Percentiles rank a stretch among this genome's conserved stretches.
These are phyloP conservation scores for Riptortus pedestris DNA, from an alignment of 1,140 invertebrate genomes.

Conservation along the genomic window DNA sequence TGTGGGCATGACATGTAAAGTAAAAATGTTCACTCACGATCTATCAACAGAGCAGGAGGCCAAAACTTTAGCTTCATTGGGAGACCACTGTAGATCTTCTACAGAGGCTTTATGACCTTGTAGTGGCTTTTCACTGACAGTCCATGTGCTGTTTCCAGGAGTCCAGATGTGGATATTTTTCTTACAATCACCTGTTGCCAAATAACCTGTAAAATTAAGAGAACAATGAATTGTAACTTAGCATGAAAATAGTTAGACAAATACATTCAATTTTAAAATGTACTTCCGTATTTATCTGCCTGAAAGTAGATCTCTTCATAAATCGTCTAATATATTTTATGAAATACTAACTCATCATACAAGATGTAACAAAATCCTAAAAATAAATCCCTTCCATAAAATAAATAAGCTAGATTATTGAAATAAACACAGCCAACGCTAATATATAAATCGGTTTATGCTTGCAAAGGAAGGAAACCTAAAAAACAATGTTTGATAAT, in stretches of 20 bases:
- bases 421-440: too few species aligned
- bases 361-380: too few species aligned
- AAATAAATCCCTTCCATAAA: too few species aligned
- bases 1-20: too few species aligned
- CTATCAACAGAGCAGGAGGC: conserved; percentile 93
- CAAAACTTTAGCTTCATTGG: conserved; percentile 85
- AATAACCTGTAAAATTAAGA: conserved; percentile 43
- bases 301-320: neutral
- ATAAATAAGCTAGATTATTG: too few species aligned
- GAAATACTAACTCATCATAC: too few species aligned
- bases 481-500: too few species aligned
- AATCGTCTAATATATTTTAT: neutral
- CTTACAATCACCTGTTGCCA: conserved; percentile 83
- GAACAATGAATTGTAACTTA: neutral
- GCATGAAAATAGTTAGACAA: too few species aligned
- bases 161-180: conserved; percentile 91
- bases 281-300: neutral
- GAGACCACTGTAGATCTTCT: conserved; percentile 98
- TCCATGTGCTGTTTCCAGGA: conserved; percentile 65
- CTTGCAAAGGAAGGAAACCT: too few species aligned
- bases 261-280: neutral
- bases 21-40: conserved; percentile 41
- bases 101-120: conserved; percentile 84
- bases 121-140: conserved; percentile 78
- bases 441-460: too few species aligned